Evolutionary conservation across 2,888 invertebrate genomes (phyloP).

Genomic region (Alloscopus bannaensis): DNA sequence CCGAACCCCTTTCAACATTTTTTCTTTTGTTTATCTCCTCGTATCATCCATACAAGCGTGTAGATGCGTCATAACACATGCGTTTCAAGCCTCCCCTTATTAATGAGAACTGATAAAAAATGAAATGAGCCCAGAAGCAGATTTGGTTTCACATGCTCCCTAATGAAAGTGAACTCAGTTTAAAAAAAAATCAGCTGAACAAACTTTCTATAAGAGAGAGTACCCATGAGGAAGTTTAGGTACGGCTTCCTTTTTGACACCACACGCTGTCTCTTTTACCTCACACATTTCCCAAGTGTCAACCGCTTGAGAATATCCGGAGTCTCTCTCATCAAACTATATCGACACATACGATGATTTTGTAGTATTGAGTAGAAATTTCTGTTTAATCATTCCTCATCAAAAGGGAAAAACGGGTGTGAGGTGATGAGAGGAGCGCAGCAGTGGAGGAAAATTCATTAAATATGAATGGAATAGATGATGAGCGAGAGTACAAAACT

Average conservation of each 20-base stretch:
- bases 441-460: conserved; percentile 15
- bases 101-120: conserved; percentile 38
- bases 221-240: no score
- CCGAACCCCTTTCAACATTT: conserved; percentile 20
- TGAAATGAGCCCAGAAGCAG: no score
- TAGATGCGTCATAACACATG: no score
- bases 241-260: neutral
- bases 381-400: conserved; percentile 5
- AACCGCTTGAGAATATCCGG: conserved; percentile 28
- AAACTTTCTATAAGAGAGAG: no score
- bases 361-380: neutral
- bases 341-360: no score
- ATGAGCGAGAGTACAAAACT: no score
- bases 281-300: neutral
- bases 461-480: conserved; percentile 12
- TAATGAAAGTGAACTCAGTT: conserved; percentile 43
- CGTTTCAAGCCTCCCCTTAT: conserved; percentile 34
- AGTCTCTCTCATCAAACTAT: no score
- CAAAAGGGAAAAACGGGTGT: neutral
- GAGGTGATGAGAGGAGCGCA: neutral
- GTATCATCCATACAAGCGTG: neutral
- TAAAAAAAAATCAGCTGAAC: conserved; percentile 25
- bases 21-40: conserved; percentile 5
- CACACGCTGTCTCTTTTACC: neutral
- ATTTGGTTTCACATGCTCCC: conserved; percentile 29